phyloP scores from a whole-genome alignment of 2,797 vertebrate genomes.

The Dipus sagitta region DNA sequence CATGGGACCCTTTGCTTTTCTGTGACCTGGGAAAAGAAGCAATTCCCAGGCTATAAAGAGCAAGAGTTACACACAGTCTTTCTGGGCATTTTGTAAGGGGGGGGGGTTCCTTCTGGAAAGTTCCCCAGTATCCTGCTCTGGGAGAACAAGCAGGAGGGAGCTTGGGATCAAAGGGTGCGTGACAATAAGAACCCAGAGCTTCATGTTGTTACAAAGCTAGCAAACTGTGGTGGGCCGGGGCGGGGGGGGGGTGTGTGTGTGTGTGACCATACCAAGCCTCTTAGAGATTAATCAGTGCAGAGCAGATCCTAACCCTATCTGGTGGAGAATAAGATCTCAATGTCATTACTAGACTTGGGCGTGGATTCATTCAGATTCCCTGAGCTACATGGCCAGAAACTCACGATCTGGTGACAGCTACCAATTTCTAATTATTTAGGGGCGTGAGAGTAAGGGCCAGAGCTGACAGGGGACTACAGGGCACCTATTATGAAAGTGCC shows the following conservation, averaged over 20 bases:
- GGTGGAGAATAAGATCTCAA: constrained; percentile 31
- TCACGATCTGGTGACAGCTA: constrained; percentile 45
- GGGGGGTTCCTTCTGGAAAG: constrained; percentile 37
- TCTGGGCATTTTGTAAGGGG: constrained; percentile 51
- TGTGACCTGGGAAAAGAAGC: constrained; percentile 3
- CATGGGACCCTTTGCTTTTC: constrained; percentile 55
- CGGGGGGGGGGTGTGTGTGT: no score
- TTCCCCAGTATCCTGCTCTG: constrained; percentile 23
- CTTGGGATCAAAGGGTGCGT: constrained; percentile 32
- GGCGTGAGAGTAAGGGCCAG: constrained; percentile 4
- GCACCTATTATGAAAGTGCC: constrained; percentile 39
- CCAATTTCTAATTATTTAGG: constrained; percentile 30
- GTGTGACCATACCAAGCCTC: not conserved
- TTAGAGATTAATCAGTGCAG: constrained; percentile 34
- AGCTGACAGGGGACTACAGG: not conserved
- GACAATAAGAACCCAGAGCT: constrained; percentile 32
- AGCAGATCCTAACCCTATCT: not conserved
- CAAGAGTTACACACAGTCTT: constrained; percentile 34
- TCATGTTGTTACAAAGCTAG: constrained; percentile 56
- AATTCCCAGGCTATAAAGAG: constrained; percentile 41
- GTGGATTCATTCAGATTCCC: constrained; percentile 51
- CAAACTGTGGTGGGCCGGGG: not conserved
- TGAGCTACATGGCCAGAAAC: constrained; percentile 59
- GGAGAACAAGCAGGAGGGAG: constrained; percentile 45
- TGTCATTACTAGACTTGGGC: constrained; percentile 30